These are phyloP conservation scores for Mycteria americana DNA, from an alignment of 2,797 vertebrate species.

Conservation along the genomic window DNA sequence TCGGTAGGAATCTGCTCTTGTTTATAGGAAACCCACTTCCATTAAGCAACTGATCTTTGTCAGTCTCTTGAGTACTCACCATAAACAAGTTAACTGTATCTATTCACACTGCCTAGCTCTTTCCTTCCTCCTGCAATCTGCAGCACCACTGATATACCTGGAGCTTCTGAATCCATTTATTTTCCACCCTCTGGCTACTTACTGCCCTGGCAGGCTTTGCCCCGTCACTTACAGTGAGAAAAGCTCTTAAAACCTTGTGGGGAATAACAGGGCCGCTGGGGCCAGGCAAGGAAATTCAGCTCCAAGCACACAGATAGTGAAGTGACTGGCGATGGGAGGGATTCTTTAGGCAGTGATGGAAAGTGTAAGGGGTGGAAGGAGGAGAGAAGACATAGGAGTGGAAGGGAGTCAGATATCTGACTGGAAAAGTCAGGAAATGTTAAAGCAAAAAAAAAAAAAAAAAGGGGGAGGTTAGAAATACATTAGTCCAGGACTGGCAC, in stretches of 20 bases:
- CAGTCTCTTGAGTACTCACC: background rate
- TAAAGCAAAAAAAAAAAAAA: background rate
- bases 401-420: background rate
- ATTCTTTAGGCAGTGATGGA: background rate
- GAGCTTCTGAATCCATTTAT: background rate
- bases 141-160: background rate
- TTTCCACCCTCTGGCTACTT: background rate
- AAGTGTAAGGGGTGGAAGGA: background rate
- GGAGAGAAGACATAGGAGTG: background rate
- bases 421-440: slow-evolving; percentile 10
- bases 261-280: background rate
- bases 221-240: background rate
- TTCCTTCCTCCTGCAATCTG: background rate
- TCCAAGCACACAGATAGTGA: background rate
- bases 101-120: background rate
- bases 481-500: background rate
- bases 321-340: background rate
- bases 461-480: background rate
- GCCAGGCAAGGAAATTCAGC: background rate
- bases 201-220: background rate
- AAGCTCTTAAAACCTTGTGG: background rate
- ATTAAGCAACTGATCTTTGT: background rate
- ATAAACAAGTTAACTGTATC: background rate
- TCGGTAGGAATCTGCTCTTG: background rate
- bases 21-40: background rate